A percentile compares a stretch with the other conserved stretches of the same genome.
phyloP scores from a whole-genome alignment of 1,140 invertebrate species.

The Phocides pigmalion region DNA sequence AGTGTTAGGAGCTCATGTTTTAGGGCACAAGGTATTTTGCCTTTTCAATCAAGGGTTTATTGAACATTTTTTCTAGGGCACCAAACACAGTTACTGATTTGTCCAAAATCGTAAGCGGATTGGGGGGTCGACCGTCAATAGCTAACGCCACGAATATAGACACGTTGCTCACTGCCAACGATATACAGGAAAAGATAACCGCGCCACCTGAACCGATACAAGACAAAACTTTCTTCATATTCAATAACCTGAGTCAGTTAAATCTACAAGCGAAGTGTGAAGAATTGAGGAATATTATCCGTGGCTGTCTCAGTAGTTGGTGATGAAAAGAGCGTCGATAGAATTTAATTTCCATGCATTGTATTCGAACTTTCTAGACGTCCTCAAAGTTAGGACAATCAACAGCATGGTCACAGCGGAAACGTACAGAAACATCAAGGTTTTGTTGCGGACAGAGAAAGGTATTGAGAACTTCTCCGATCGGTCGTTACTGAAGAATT shows the following conservation, averaged over 20 bases:
- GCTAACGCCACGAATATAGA: constrained; percentile 99
- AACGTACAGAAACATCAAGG: constrained; percentile 98
- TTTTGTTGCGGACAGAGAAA: constrained; percentile 98
- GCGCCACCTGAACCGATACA: constrained; percentile 93
- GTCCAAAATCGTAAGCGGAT: constrained; percentile 65
- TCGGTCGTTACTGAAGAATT: constrained; percentile 97
- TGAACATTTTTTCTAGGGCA: constrained; percentile 23
- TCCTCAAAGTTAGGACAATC: constrained; percentile 92
- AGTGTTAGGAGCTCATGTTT: too few relatives aligned
- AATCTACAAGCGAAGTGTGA: constrained; percentile 97
- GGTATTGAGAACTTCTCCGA: constrained; percentile 99
- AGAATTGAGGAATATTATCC: constrained; percentile 96
- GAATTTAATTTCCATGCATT: constrained; percentile 98
- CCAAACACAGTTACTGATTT: constrained; percentile 67
- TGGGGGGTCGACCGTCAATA: constrained; percentile 91
- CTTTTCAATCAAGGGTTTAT: not conserved
- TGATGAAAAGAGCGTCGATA: constrained; percentile 99
- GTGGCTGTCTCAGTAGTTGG: constrained; percentile 98
- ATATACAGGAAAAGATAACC: constrained; percentile 95
- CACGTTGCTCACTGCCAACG: constrained; percentile 96
- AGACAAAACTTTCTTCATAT: constrained; percentile 99
- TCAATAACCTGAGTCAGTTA: constrained; percentile 98
- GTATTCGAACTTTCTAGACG: constrained; percentile 98
- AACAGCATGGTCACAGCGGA: constrained; percentile 95
- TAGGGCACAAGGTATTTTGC: too few relatives aligned